Evolutionary conservation across 2,797 vertebrate genomes (phyloP).

Genomic region (Choloepus didactylus): DNA sequence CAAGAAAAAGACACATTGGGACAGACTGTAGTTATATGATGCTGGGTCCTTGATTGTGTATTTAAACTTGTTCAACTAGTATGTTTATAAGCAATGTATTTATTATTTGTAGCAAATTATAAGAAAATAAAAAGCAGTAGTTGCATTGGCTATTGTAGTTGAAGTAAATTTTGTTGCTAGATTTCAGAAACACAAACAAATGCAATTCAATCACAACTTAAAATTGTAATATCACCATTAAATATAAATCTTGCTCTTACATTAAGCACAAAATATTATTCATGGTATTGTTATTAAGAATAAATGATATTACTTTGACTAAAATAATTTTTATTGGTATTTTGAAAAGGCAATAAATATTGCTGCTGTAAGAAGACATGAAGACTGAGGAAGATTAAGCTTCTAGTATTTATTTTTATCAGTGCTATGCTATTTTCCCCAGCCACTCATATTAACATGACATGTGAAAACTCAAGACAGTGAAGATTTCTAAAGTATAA

Average conservation of each 20-base stretch:
- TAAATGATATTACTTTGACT: not conserved
- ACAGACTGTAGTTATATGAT: not conserved
- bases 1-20: not conserved
- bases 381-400: not conserved
- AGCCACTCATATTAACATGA: not conserved
- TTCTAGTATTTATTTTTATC: not conserved
- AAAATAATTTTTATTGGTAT: conserved; percentile 32
- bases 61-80: conserved; percentile 34
- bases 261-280: conserved; percentile 28
- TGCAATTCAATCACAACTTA: not conserved
- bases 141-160: not conserved
- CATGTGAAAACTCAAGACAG: not conserved
- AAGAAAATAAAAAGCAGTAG: conserved; percentile 4
- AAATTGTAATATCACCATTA: not conserved
- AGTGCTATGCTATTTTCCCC: not conserved
- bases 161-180: not conserved
- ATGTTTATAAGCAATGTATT: not conserved
- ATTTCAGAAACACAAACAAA: conserved; percentile 9
- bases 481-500: not conserved
- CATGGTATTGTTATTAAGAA: conserved; percentile 13
- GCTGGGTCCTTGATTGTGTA: not conserved
- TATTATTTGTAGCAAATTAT: conserved; percentile 51
- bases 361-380: not conserved
- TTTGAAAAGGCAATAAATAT: not conserved
- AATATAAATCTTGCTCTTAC: not conserved